Evolutionary conservation across 92 coral and sea anemone genomes (phyloP).

Genomic region (Epizoanthus ramosus): DNA sequence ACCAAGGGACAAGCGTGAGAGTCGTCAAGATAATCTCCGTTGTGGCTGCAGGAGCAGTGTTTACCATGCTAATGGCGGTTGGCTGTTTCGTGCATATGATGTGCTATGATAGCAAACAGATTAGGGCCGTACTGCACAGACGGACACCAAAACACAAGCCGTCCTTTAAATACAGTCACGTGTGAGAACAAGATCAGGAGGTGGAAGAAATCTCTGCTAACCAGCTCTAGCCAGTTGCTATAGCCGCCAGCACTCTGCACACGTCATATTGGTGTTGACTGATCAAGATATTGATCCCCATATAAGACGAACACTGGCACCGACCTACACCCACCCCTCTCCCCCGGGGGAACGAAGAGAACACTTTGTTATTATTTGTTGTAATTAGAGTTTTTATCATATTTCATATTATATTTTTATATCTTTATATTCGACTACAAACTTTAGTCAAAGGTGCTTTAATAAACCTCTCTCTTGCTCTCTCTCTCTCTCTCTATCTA

Average conservation of each 20-base stretch:
- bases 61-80: not conserved
- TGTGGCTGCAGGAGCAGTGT: slow-evolving; percentile 20
- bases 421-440: too few relatives aligned
- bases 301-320: too few relatives aligned
- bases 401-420: too few relatives aligned
- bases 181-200: not conserved
- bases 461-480: too few relatives aligned
- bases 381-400: too few relatives aligned
- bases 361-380: too few relatives aligned
- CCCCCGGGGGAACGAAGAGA: too few relatives aligned
- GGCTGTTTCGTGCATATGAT: slow-evolving; percentile 23
- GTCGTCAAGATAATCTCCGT: not conserved
- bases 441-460: too few relatives aligned
- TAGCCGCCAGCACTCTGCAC: not conserved
- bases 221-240: too few relatives aligned
- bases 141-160: not conserved
- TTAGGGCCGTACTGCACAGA: slow-evolving; percentile 4
- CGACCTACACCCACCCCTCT: too few relatives aligned
- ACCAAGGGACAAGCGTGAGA: not conserved
- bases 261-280: not conserved
- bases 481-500: too few relatives aligned
- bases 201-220: not conserved
- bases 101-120: slow-evolving; percentile 12
- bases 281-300: too few relatives aligned
- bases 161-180: slow-evolving; percentile 10